Conservation (phyloP, 1,140 invertebrate genomes). For the Lordiphosa stackelbergi region DNA sequence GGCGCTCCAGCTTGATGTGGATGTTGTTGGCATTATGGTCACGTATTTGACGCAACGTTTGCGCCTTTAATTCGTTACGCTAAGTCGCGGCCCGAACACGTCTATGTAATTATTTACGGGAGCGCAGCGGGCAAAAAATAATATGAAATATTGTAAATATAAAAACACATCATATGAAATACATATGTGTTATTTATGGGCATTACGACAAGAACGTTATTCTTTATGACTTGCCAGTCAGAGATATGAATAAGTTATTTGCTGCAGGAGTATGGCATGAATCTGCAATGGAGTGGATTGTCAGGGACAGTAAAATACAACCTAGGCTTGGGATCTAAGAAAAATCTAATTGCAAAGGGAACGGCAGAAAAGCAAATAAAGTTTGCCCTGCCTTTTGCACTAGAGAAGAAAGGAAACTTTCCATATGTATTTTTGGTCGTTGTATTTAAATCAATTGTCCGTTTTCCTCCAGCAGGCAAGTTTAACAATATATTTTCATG, state of each 20-base stretch:
- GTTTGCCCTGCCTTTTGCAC: too few species aligned
- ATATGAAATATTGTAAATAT: constrained; percentile 59
- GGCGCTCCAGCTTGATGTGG: constrained; percentile 3
- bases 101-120: constrained; percentile 71
- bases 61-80: constrained; percentile 67
- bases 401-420: too few species aligned
- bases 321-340: too few species aligned
- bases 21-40: constrained; percentile 58
- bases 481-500: too few species aligned
- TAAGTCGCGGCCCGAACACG: constrained; percentile 52
- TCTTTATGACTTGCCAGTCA: constrained; percentile 34
- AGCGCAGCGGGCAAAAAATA: constrained; percentile 26
- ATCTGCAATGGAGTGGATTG: constrained; percentile 2
- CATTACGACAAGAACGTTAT: constrained; percentile 48
- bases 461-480: too few species aligned
- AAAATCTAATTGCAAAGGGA: too few species aligned
- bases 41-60: constrained; percentile 74
- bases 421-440: too few species aligned
- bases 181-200: constrained; percentile 67
- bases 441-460: too few species aligned
- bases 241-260: constrained; percentile 62
- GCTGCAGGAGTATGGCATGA: constrained; percentile 1
- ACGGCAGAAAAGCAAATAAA: too few species aligned
- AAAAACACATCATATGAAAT: constrained; percentile 59
- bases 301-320: background rate